phyloP scores from a whole-genome alignment of 2,113 vertebrate genomes.

The Pithys albifrons region DNA sequence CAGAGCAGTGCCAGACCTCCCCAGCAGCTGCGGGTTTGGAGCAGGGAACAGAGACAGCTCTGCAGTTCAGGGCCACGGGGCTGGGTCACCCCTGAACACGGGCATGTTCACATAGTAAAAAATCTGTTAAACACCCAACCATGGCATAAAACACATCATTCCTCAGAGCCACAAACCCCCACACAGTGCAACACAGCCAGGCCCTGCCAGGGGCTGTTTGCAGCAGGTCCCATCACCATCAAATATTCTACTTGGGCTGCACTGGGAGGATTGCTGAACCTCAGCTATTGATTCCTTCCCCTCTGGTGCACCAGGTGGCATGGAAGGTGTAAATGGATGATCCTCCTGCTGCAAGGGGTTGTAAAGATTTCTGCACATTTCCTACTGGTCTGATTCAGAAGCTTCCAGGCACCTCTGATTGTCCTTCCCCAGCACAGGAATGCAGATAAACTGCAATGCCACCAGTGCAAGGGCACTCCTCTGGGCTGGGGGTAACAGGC shows the following conservation, averaged over 20 bases:
- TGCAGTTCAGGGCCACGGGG: background rate
- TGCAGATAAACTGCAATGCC: background rate
- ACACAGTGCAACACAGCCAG: fast-evolving
- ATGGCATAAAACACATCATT: fast-evolving
- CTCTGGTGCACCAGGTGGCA: background rate
- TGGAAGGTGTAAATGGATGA: background rate
- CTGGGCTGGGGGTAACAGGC: background rate
- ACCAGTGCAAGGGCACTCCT: background rate
- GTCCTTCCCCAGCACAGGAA: background rate
- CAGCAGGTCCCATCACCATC: background rate
- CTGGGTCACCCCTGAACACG: background rate
- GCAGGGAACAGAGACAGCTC: background rate
- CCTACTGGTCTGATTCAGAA: background rate
- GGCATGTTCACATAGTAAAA: background rate
- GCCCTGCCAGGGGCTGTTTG: background rate
- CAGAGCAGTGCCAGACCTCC: constrained; percentile 49
- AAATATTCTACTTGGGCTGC: background rate
- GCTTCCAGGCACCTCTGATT: background rate
- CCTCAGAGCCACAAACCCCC: background rate
- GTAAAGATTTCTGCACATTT: background rate
- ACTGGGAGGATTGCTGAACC: background rate
- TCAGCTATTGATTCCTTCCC: background rate
- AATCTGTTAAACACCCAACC: background rate
- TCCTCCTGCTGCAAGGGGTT: background rate
- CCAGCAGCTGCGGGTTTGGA: constrained; percentile 25